Conservation (phyloP, 2,888 invertebrate species). For the Cremastinae sp. region DNA sequence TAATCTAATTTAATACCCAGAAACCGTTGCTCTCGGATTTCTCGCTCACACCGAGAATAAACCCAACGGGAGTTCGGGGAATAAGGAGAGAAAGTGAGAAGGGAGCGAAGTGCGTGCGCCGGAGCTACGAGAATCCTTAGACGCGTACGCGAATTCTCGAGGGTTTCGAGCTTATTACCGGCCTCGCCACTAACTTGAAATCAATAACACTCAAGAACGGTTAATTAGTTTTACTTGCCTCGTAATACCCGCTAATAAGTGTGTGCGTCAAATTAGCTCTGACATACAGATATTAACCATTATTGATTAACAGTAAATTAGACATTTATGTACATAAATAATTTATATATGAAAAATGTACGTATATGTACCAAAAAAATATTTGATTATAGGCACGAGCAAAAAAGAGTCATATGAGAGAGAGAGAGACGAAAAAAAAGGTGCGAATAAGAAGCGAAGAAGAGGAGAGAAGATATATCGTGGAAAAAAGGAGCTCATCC, state of each 20-base stretch:
- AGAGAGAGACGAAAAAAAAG: too few relatives aligned
- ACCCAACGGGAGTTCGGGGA: slow-evolving; percentile 23
- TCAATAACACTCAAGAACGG: slow-evolving; percentile 20
- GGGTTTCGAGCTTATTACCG: slow-evolving; percentile 7
- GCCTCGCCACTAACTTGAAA: slow-evolving; percentile 8
- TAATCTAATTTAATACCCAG: slow-evolving; percentile 55
- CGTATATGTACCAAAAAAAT: too few relatives aligned
- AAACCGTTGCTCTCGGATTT: slow-evolving; percentile 39
- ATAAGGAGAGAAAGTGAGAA: slow-evolving; percentile 17
- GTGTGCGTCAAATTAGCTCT: not conserved
- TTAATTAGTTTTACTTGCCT: slow-evolving; percentile 19
- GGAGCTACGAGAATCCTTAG: slow-evolving; percentile 34
- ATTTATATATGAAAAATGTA: too few relatives aligned
- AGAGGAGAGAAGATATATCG: slow-evolving; percentile 52
- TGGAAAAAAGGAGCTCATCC: slow-evolving; percentile 61
- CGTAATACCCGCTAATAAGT: slow-evolving; percentile 8
- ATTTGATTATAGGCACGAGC: too few relatives aligned
- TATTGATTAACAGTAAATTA: not conserved
- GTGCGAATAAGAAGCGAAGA: slow-evolving; percentile 20
- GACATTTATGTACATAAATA: not conserved
- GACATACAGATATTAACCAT: not conserved
- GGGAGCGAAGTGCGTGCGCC: slow-evolving; percentile 38
- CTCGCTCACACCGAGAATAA: slow-evolving; percentile 37
- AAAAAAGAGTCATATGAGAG: too few relatives aligned
- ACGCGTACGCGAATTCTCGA: not conserved